phyloP scores from a whole-genome alignment of 2,113 vertebrate species.

The Lepus europaeus region DNA sequence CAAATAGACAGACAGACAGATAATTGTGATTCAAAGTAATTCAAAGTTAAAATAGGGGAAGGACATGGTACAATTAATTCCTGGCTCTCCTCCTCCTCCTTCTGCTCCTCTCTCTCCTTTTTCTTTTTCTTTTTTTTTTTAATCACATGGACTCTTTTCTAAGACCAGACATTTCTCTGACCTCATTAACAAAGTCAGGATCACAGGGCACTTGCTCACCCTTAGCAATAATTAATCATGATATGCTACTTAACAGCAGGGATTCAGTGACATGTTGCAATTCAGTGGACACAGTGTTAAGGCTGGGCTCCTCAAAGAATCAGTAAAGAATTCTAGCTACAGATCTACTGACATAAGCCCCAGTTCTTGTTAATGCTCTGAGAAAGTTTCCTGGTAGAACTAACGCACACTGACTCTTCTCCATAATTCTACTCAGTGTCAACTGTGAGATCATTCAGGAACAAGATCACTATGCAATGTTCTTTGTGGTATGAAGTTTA shows the following conservation, averaged over 20 bases:
- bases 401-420: background rate
- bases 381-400: background rate
- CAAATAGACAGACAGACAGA: background rate
- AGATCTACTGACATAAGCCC: background rate
- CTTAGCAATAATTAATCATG: background rate
- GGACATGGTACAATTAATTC: background rate
- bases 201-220: background rate
- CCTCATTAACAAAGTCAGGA: conserved; percentile 27
- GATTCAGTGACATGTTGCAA: background rate
- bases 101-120: too few species aligned
- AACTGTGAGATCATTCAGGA: background rate
- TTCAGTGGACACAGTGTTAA: background rate
- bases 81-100: background rate
- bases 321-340: background rate
- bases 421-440: background rate
- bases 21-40: background rate
- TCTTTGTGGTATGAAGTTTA: background rate
- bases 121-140: background rate
- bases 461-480: background rate
- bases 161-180: conserved; percentile 32
- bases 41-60: background rate
- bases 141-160: background rate
- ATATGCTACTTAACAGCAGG: background rate
- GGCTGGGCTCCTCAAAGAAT: background rate
- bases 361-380: background rate